A percentile compares a stretch with the other conserved stretches of the same genome.
These are phyloP conservation scores for Bibio marci DNA, from an alignment of 2,888 invertebrate genomes.

Conservation along the genomic window DNA sequence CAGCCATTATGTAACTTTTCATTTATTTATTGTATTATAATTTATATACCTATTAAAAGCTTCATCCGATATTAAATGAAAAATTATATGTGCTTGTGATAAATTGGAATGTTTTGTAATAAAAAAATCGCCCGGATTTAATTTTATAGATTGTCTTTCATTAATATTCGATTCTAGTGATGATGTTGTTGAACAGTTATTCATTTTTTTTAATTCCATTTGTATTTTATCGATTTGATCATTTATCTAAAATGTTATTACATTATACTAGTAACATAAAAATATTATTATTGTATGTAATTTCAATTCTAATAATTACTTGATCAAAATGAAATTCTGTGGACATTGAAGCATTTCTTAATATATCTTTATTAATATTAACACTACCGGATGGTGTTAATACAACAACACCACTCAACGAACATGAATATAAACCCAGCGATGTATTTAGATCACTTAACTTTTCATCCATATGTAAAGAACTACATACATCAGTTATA, in stretches of 20 bases:
- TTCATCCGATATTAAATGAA: slow-evolving; percentile 88
- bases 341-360: slow-evolving; percentile 34
- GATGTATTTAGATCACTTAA: slow-evolving; percentile 64
- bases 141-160: slow-evolving; percentile 33
- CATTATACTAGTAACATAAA: no score
- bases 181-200: no score
- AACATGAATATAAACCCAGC: slow-evolving; percentile 81
- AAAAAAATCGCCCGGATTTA: slow-evolving; percentile 72
- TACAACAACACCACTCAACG: slow-evolving; percentile 74
- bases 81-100: slow-evolving; percentile 85
- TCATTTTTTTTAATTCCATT: slow-evolving; percentile 32
- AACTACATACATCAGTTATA: slow-evolving; percentile 60
- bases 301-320: slow-evolving; percentile 10
- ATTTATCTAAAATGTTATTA: slow-evolving; percentile 43
- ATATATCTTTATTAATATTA: slow-evolving; percentile 24
- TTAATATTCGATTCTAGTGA: slow-evolving; percentile 13
- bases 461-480: slow-evolving; percentile 31
- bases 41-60: slow-evolving; percentile 22
- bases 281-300: background rate
- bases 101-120: slow-evolving; percentile 84
- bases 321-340: slow-evolving; percentile 86
- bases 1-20: slow-evolving; percentile 11
- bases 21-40: no score
- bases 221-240: slow-evolving; percentile 63
- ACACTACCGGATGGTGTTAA: slow-evolving; percentile 35